Conservation (phyloP, 2,797 vertebrate species). For the Darevskia mixta region DNA sequence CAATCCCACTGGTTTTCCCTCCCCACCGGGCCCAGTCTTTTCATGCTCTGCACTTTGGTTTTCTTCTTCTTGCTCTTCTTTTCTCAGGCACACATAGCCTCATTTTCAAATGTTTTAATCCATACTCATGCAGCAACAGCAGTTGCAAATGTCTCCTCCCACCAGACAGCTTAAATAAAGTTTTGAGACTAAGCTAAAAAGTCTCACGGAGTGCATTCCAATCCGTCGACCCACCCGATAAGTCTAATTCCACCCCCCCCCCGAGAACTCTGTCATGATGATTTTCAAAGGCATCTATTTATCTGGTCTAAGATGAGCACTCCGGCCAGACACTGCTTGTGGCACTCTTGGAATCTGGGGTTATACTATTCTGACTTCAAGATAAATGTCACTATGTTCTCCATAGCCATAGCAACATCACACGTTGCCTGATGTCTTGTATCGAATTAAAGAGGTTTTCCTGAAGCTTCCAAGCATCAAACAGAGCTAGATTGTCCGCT, state of each 20-base stretch:
- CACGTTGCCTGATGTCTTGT: constrained; percentile 6
- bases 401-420: constrained; percentile 22
- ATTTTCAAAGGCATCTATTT: constrained; percentile 46
- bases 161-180: not conserved
- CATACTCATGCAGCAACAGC: not conserved
- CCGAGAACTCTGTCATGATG: not conserved
- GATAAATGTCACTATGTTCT: constrained; percentile 15
- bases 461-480: not conserved
- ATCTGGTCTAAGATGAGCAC: not conserved
- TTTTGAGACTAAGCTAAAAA: not conserved
- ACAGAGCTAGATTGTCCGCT: not conserved
- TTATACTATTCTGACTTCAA: not conserved
- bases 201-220: constrained; percentile 8
- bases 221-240: not conserved
- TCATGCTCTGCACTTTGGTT: too few relatives aligned
- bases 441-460: not conserved
- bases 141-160: not conserved
- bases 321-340: constrained; percentile 3
- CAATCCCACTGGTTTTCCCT: too few relatives aligned
- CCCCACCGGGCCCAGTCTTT: too few relatives aligned
- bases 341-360: not conserved
- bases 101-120: not conserved
- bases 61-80: too few relatives aligned
- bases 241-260: not conserved
- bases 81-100: not conserved